Evolutionary conservation across 2,888 invertebrate species (phyloP), one percentile per base, ranked within the genome.

Genomic region (Agriopis aurantiaria): DNA sequence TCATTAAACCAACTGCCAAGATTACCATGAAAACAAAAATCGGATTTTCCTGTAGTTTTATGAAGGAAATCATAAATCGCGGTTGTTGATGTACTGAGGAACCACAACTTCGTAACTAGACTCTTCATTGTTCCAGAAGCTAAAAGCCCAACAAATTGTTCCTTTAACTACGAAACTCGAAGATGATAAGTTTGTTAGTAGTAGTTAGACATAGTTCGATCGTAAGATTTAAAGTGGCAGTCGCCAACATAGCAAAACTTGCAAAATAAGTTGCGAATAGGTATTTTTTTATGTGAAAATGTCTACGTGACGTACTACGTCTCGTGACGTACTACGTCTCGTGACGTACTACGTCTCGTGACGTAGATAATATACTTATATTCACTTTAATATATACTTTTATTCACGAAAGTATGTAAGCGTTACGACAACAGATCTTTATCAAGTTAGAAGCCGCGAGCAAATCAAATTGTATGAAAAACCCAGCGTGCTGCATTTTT

Each of bases 1-100:
- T 71, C 65, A 53, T 49, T 66, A 64, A 63, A 64, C 23, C 33
- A n/a, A 49, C 51, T 23, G 45, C 56, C 46, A 46, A 58, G 46
- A 33, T 58, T 46, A 12, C 58, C 33, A 33, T 45, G 12, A 69
- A 64, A 65, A 69, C 33, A 61, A 65, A 65, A 40, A 57, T 9
- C 49, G 17, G 43, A 61, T 56, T 67, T 65, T 66, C 55, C 49
- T 46, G 52, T 40, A 59, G 53, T 41, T 49, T 59, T 33, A 23
- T 45, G 4, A 41, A 46, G 65, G 51, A 58, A 61, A 49, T 56
- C 52, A 63, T 63, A 63, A 63, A 63, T 63, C 9, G 17, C 14
- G 43, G 45, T 51, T n/a, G 23, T 23, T 58, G 12, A 43, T 57
- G 56, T 6, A n/a, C 23, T 12, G 46, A 46, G 46, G 12, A 58